These are phyloP conservation scores for Hydrotaea diabolus DNA, from an alignment of 2,888 invertebrate genomes.

Conservation along the genomic window DNA sequence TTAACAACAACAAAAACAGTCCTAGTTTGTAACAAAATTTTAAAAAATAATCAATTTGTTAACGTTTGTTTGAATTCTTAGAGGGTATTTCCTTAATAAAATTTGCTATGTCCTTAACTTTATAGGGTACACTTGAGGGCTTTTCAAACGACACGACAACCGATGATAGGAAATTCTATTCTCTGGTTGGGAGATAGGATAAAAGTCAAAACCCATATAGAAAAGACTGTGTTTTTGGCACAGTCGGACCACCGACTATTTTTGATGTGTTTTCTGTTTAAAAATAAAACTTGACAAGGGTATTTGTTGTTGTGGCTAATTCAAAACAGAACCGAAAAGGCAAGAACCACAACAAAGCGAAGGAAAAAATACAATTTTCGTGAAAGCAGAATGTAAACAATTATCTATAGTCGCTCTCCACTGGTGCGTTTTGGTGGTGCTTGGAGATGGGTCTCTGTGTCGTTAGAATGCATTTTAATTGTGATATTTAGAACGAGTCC, in stretches of 20 bases:
- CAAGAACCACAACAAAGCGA: background rate
- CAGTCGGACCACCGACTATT: background rate
- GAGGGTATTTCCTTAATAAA: no score
- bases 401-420: background rate
- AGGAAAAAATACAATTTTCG: background rate
- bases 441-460: background rate
- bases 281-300: conserved; percentile 13
- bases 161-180: no score
- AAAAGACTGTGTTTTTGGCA: conserved; percentile 43
- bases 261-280: background rate
- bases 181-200: no score
- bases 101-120: no score
- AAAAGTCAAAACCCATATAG: background rate
- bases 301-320: background rate
- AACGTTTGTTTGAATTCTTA: no score
- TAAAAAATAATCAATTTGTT: no score
- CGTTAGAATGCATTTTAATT: no score
- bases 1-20: no score
- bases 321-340: background rate
- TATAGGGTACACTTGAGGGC: no score
- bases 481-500: no score
- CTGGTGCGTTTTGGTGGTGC: background rate
- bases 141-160: no score
- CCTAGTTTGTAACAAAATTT: no score
- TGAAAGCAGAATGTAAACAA: conserved; percentile 41